Conservation (phyloP, 2,113 vertebrate genomes). For the Merops nubicus region DNA sequence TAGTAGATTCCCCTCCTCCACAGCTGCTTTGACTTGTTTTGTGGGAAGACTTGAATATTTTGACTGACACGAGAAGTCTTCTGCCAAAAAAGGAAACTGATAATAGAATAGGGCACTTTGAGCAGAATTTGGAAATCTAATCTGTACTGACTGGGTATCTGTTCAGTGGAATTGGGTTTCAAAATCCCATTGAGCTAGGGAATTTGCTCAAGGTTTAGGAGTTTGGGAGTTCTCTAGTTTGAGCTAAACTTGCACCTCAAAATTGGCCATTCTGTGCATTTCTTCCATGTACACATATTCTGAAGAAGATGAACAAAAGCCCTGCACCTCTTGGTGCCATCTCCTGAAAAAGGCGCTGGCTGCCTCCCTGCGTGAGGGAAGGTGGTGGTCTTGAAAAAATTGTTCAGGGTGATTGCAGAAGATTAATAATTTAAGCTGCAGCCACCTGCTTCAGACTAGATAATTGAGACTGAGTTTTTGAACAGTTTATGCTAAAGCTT, state of each 20-base stretch:
- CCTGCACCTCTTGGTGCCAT: not conserved
- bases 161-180: not conserved
- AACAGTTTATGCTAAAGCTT: not conserved
- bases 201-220: not conserved
- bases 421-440: constrained; percentile 20
- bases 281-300: not conserved
- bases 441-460: not conserved
- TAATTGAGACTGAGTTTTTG: not conserved
- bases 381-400: constrained; percentile 25
- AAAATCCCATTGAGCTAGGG: not conserved
- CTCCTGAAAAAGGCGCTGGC: not conserved
- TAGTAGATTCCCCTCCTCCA: constrained; percentile 44
- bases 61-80: not conserved
- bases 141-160: not conserved
- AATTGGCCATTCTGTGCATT: not conserved
- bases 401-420: constrained; percentile 10
- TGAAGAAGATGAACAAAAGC: not conserved
- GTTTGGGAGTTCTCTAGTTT: not conserved
- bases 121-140: not conserved
- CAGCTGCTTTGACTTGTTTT: constrained; percentile 48
- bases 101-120: not conserved
- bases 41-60: constrained; percentile 20
- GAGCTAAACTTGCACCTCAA: not conserved
- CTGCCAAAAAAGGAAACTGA: not conserved
- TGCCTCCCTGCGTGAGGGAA: not conserved